Conservation (phyloP, 2,888 invertebrate genomes). For the Folsomia manolachei region DNA sequence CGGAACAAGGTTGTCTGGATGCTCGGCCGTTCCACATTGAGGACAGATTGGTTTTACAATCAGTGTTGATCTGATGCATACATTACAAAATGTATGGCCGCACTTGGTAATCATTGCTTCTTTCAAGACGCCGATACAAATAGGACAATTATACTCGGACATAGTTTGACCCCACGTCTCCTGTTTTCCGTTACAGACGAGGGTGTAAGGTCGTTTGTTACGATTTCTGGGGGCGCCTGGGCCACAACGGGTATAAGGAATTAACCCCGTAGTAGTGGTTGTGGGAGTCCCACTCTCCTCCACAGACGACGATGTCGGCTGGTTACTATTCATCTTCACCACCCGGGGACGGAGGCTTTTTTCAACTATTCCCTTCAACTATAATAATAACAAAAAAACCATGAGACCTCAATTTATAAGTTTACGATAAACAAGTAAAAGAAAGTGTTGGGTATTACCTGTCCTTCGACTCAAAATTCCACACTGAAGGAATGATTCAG, state of each 20-base stretch:
- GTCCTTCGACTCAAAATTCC: too few species aligned
- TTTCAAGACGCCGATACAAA: conserved; percentile 83
- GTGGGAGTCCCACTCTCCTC: not conserved
- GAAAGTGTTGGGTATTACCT: too few species aligned
- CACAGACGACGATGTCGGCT: not conserved
- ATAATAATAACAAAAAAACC: too few species aligned
- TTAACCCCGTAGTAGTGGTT: not conserved
- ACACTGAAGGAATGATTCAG: too few species aligned
- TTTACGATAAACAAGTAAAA: too few species aligned
- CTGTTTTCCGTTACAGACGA: not conserved
- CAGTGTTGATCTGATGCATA: conserved; percentile 70
- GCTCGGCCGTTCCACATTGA: conserved; percentile 71
- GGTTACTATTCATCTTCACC: not conserved
- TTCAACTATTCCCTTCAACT: too few species aligned
- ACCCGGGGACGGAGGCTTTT: not conserved
- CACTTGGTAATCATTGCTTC: conserved; percentile 89
- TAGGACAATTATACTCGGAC: conserved; percentile 64
- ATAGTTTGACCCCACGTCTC: conserved; percentile 18
- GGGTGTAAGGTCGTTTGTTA: not conserved
- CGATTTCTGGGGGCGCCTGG: not conserved
- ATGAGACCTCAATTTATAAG: too few species aligned
- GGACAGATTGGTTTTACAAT: conserved; percentile 72
- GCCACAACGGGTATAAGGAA: not conserved
- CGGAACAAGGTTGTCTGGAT: conserved; percentile 72
- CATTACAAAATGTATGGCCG: conserved; percentile 86